Conservation (phyloP, 2,888 invertebrate genomes). For the Tetragnatha montana region DNA sequence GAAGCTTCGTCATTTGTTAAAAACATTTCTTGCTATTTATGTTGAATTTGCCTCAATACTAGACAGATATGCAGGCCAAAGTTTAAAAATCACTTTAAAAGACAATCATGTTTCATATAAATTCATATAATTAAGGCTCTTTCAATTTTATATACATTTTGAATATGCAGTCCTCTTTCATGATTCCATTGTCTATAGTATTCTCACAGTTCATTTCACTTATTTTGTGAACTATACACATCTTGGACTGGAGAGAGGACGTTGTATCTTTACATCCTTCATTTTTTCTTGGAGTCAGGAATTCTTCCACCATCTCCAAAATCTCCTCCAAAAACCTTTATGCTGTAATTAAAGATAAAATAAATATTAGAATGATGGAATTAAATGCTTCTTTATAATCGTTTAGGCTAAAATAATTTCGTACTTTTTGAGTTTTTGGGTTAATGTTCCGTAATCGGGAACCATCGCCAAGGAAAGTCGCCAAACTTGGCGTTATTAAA, state of each 20-base stretch:
- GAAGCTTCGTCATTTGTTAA: too few species aligned
- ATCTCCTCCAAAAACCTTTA: slow-evolving; percentile 6
- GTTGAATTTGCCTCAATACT: too few species aligned
- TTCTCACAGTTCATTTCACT: not conserved
- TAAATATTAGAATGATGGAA: not conserved
- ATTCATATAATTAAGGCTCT: not conserved
- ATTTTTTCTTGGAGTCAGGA: not conserved
- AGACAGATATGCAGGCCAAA: too few species aligned
- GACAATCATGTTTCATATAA: not conserved
- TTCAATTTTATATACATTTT: not conserved
- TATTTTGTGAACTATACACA: not conserved
- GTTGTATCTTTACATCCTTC: not conserved
- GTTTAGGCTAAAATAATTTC: too few species aligned
- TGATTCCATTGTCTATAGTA: not conserved
- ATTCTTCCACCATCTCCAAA: slow-evolving; percentile 40
- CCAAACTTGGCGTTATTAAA: too few species aligned
- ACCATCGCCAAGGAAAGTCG: too few species aligned
- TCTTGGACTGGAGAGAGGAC: too few species aligned
- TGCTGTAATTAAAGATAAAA: not conserved
- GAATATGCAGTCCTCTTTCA: not conserved
- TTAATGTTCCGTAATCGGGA: too few species aligned
- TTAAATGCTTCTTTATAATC: too few species aligned
- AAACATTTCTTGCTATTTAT: too few species aligned
- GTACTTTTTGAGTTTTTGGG: too few species aligned
- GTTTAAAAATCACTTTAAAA: too few species aligned